A percentile compares a stretch with the other conserved stretches of the same genome.
These are phyloP conservation scores for Euura lappo DNA, from an alignment of 1,140 invertebrate genomes.

Conservation along the genomic window DNA sequence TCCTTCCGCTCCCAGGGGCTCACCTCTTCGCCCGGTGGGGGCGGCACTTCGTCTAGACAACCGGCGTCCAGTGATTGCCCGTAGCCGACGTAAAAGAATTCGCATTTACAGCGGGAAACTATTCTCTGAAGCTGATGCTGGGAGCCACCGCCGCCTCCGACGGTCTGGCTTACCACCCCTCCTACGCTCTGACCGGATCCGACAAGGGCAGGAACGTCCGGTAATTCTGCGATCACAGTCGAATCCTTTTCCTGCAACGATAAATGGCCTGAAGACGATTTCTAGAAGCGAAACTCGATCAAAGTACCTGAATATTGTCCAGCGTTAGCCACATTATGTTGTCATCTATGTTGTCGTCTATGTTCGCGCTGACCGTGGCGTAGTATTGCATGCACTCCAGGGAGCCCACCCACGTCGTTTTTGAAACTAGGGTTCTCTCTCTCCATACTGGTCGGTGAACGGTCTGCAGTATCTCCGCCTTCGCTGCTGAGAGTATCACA, in stretches of 20 bases:
- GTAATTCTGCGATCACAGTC: constrained; percentile 74
- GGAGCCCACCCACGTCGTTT: constrained; percentile 94
- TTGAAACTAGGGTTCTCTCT: constrained; percentile 85
- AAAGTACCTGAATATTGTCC: constrained; percentile 79
- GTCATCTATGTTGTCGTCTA: constrained; percentile 78
- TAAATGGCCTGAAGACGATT: not conserved
- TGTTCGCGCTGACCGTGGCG: constrained; percentile 88
- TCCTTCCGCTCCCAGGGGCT: constrained; percentile 79
- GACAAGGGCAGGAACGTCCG: constrained; percentile 88
- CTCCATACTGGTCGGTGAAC: constrained; percentile 93
- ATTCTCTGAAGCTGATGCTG: constrained; percentile 87
- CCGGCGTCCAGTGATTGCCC: constrained; percentile 81
- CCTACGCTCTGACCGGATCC: constrained; percentile 96
- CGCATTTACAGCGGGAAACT: constrained; percentile 95
- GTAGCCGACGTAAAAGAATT: constrained; percentile 97
- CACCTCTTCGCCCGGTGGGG: constrained; percentile 72
- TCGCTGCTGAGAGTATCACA: constrained; percentile 94
- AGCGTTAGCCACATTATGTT: constrained; percentile 96
- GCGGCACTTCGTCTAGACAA: constrained; percentile 68
- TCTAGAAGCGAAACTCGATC: constrained; percentile 10
- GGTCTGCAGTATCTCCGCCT: constrained; percentile 91
- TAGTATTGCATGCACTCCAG: constrained; percentile 99
- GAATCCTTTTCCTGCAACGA: constrained; percentile 73
- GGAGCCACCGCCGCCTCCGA: constrained; percentile 76
- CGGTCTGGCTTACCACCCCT: constrained; percentile 91